These are phyloP conservation scores for Neria commutata DNA, from an alignment of 2,888 invertebrate species.

Conservation along the genomic window DNA sequence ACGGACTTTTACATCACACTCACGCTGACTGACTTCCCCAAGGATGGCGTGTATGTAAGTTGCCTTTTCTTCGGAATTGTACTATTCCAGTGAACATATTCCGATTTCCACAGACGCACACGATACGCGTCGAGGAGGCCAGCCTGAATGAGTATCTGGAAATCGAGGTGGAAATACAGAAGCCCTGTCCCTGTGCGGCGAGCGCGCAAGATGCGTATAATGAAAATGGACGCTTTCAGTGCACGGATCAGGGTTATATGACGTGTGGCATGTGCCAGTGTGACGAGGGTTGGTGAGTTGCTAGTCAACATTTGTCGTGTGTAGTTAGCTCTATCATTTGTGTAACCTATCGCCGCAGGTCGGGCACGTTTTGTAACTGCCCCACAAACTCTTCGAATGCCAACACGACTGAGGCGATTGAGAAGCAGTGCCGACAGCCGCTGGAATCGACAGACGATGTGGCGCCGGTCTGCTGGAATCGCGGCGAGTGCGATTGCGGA, in stretches of 20 bases:
- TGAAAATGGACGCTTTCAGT: conserved; percentile 46
- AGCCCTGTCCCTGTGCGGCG: conserved; percentile 71
- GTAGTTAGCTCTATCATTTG: not conserved
- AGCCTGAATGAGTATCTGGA: conserved; percentile 74
- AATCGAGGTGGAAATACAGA: conserved; percentile 75
- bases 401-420: conserved; percentile 48
- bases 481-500: conserved; percentile 81
- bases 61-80: not conserved
- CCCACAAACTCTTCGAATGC: conserved; percentile 44
- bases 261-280: conserved; percentile 72
- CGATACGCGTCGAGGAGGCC: conserved; percentile 75
- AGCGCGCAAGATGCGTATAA: conserved; percentile 43
- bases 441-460: conserved; percentile 47
- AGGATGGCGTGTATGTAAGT: conserved; percentile 63
- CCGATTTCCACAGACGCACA: conserved; percentile 60
- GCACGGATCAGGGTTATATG: conserved; percentile 64
- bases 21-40: conserved; percentile 66
- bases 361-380: conserved; percentile 53
- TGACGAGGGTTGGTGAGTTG: conserved; percentile 67
- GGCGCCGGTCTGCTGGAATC: conserved; percentile 69
- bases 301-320: not conserved
- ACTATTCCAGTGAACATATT: not conserved
- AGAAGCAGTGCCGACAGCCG: conserved; percentile 56
- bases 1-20: conserved; percentile 71
- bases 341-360: conserved; percentile 36